A percentile compares a stretch with the other conserved stretches of the same genome.
Evolutionary conservation across 2,113 vertebrate species (phyloP).

Genomic region (Albula goreensis): DNA sequence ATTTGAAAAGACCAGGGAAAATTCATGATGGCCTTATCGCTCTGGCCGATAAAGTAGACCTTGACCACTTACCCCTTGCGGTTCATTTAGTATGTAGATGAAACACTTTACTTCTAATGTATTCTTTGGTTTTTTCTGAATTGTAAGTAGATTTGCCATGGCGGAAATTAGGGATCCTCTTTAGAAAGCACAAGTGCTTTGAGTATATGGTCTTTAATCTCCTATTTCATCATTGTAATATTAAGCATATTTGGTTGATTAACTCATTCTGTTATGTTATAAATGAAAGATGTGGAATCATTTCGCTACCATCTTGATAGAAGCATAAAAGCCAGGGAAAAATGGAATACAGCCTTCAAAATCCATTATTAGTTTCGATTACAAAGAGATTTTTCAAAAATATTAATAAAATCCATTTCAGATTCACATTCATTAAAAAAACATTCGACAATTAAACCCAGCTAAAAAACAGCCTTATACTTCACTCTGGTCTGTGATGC

Average conservation of each 20-base stretch:
- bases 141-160: slow-evolving; percentile 62
- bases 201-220: slow-evolving; percentile 74
- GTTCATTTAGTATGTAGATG: slow-evolving; percentile 50
- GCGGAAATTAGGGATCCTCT: slow-evolving; percentile 67
- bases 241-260: slow-evolving; percentile 50
- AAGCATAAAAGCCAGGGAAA: not conserved
- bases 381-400: not conserved
- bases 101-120: slow-evolving; percentile 61
- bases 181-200: slow-evolving; percentile 55
- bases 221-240: slow-evolving; percentile 51
- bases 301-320: not conserved
- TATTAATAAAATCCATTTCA: not conserved
- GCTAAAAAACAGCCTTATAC: too few species aligned
- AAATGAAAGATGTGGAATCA: not conserved
- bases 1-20: slow-evolving; percentile 64
- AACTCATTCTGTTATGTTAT: slow-evolving; percentile 7
- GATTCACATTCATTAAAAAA: not conserved
- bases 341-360: not conserved
- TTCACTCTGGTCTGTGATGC: too few species aligned
- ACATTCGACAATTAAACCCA: too few species aligned
- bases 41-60: slow-evolving; percentile 40
- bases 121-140: slow-evolving; percentile 70
- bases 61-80: slow-evolving; percentile 50
- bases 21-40: slow-evolving; percentile 48
- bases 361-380: not conserved